Evolutionary conservation across 2,113 vertebrate genomes (phyloP).

Genomic region (Caranx melampygus): DNA sequence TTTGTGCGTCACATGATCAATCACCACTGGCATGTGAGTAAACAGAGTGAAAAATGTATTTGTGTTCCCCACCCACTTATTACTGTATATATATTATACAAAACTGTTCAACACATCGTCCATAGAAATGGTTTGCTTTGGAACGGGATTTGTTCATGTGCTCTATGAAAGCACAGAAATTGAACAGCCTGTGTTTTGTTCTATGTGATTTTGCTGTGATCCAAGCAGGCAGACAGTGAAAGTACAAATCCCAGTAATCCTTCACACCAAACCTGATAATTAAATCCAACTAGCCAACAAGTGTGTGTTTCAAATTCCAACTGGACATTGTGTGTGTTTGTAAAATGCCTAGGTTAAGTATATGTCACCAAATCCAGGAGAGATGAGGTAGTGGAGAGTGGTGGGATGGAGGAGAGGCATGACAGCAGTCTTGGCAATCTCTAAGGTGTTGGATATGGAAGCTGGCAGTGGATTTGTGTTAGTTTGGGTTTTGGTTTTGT

Average conservation of each 20-base stretch:
- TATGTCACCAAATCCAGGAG: conserved; percentile 8
- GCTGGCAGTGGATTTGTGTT: background rate
- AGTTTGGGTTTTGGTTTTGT: background rate
- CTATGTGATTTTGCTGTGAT: background rate
- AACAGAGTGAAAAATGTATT: background rate
- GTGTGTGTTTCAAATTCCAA: background rate
- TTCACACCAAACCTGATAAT: background rate
- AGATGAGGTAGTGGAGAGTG: background rate
- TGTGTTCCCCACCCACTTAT: background rate
- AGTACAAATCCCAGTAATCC: conserved; percentile 24
- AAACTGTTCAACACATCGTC: background rate
- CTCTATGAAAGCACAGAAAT: background rate
- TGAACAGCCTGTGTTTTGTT: conserved; percentile 17
- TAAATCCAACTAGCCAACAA: conserved; percentile 5
- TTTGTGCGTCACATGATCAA: background rate
- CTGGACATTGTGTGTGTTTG: background rate
- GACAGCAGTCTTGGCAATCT: conserved; percentile 5
- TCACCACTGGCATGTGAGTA: background rate
- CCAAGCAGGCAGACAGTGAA: conserved; percentile 7
- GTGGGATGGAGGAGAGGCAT: background rate
- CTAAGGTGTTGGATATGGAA: background rate
- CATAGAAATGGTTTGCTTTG: background rate
- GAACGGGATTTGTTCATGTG: background rate
- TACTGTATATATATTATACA: background rate
- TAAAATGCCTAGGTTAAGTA: background rate